Base-by-base conservation (phyloP, 2,113 vertebrate species). In the Vireo altiloquus region DNA sequence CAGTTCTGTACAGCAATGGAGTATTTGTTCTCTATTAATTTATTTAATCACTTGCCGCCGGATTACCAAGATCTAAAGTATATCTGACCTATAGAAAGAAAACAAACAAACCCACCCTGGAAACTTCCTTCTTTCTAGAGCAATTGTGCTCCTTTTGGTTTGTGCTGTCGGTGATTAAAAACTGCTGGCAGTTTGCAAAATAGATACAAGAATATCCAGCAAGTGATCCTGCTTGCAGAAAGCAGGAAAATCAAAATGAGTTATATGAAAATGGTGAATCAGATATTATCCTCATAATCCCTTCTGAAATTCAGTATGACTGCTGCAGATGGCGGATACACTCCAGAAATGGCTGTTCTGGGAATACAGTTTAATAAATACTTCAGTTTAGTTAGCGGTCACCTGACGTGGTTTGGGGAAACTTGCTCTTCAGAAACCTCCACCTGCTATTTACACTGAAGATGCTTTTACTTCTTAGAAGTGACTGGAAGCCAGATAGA, bases 101-200 rank as follows among this genome's bases (percentile, higher is more conserved):
- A 94, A 91, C 77, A 96, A 95, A 96, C 92, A 87, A 97, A 89
- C 59, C 86, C 86, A 88, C 94, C 86, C 82, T 60, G 72, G 31
- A 82, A 91, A 37, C 13, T 56, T 75, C 28, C 10, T 64, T 79
- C 39, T 53, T 84, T 80, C 39, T 42, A 35, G 28, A 96, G 16
- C 12, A 50, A 27, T 61, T 65, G 18, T 82, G 9, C 30, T 87
- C 28, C 65, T n/a, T 50, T 23, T 59, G 14, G n/a, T 87, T 89
- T 75, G 40, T 69, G 15, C 15, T 9, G 17, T 24, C 12, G 22
- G 15, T 65, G 64, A 82, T 49, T 75, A 86, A 89, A 93, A 93
- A 63, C 37, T 78, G 27, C 7, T 2, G 5, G 6, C n/a, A 90
- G 12, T 52, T 60, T 83, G 69, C 16, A 78, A 78, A 92, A 52